Base-by-base conservation (phyloP, 2,797 vertebrate species). In the Pitangus sulphuratus region DNA sequence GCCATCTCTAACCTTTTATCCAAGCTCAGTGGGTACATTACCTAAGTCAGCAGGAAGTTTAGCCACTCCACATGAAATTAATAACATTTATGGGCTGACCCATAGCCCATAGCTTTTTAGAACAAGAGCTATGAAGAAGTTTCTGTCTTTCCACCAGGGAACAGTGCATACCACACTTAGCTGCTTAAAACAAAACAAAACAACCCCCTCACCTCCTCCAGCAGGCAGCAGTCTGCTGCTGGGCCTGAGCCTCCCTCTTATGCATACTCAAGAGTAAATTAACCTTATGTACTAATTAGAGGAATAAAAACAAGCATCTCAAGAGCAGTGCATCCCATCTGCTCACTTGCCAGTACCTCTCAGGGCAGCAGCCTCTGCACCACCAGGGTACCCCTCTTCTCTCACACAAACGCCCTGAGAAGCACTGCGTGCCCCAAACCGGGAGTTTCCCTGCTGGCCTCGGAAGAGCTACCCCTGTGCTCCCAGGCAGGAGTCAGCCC, bases 1-100 rank as follows among this genome's bases (percentile, higher is more conserved):
- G 87, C 83, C 87, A 82, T 93, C 79, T 93, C 88, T 87, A 95
- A 91, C 95, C 93, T 95, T 96, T 96, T 93, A 95, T 95, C 91
- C 94, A 80, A 89, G 77, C 93, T 90, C 93, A 90, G 74, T 70
- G 78, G 83, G 91, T 89, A 87, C 78, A 87, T 89, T 96, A 95
- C 90, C 87, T 80, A 94, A 94, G 83, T 79, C 85, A 95, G 96
- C 85, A 95, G 89, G 96, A 95, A 94, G 91, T 91, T 95, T 84
- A 84, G 83, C 83, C 91, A 84, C 83, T 93, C 83, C 74, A 82
- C 77, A 71, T 66, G 76, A 93, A 93, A 97, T 91, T 94, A 93
- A 87, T 91, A 93, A 91, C 85, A 37, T 90, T 91, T 79, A 84
- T 44, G 45, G 74, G 56, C 66, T 92, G 77, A 91, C 80, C 94